Evolutionary conservation across 2,113 vertebrate species (phyloP).

Genomic region (Muscicapa adusta): DNA sequence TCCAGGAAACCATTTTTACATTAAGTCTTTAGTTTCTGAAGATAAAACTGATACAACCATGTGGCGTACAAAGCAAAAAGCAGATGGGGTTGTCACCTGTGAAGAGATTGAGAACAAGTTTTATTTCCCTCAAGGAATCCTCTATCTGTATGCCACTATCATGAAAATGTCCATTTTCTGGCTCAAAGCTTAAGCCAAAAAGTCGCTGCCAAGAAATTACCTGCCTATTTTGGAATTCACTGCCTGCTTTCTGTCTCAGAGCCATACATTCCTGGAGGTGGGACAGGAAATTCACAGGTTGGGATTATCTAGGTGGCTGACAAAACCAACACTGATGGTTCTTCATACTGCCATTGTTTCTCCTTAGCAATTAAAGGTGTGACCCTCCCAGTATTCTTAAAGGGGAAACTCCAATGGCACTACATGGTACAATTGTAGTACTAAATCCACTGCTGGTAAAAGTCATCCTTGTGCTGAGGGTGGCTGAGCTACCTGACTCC

Average conservation of each 20-base stretch:
- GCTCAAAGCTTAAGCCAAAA: background rate
- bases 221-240: constrained; percentile 27
- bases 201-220: constrained; percentile 42
- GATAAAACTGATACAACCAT: background rate
- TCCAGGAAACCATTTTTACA: background rate
- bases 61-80: background rate
- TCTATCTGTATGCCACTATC: background rate
- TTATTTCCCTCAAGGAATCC: constrained; percentile 31
- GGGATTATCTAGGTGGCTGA: background rate
- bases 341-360: background rate
- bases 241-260: background rate
- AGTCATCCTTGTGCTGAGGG: background rate
- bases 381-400: background rate
- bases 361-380: background rate
- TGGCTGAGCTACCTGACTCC: background rate
- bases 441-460: background rate
- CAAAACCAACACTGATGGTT: background rate
- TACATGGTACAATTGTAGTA: background rate
- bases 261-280: background rate
- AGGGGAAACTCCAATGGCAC: background rate
- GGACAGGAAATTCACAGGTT: background rate
- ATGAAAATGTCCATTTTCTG: constrained; percentile 16
- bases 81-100: constrained; percentile 27
- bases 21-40: background rate
- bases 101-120: constrained; percentile 12